Base-by-base conservation (phyloP, 2,113 vertebrate genomes). In the Bettongia penicillata region DNA sequence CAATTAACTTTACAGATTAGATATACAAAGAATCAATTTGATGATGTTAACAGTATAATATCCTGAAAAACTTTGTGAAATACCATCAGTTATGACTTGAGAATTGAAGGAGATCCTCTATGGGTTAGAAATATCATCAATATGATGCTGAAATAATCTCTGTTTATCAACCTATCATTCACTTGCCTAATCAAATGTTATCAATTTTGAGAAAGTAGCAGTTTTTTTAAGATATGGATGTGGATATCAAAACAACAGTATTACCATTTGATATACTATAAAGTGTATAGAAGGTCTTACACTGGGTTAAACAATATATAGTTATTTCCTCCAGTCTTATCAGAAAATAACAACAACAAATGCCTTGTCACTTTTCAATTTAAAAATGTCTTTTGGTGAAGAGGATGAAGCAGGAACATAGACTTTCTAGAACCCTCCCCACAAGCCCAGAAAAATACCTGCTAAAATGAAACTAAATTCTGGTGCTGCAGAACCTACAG, bases 21-120 rank as follows among this genome's bases (percentile, higher is more conserved):
- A 25, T 55, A 55, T 8, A 55, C 26, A 7, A 55, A 24, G 53
- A 55, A 57, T 28, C 57, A 26, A 5, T 7, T 6, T 8, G 8
- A 43, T 26, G 6, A 31, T 89, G 16, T 48, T 31, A 92, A 90
- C 50, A 0, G 0, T 52, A 14, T 14, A 37, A 16, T 50, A 92
- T 93, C 53, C 11, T 37, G 22, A 22, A 10, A n/a, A 77, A 91
- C 28, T 19, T 22, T 10, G 1, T 22, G 37, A 47, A 47, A 68
- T 89, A 14, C 22, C 8, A n/a, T 4, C 0, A 53, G 16, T 49
- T 52, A 25, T 2, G 9, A 28, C 0, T 0, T 0, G 0, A 25
- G 12, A 91, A 23, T n/a, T 89, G 55, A 91, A 90, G 12, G 49
- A 37, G 8, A 25, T 24, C 6, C 91, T 49, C 31, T 89, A 19